Evolutionary conservation across 2,888 invertebrate genomes (phyloP).

Genomic region (Rosalia funebris): DNA sequence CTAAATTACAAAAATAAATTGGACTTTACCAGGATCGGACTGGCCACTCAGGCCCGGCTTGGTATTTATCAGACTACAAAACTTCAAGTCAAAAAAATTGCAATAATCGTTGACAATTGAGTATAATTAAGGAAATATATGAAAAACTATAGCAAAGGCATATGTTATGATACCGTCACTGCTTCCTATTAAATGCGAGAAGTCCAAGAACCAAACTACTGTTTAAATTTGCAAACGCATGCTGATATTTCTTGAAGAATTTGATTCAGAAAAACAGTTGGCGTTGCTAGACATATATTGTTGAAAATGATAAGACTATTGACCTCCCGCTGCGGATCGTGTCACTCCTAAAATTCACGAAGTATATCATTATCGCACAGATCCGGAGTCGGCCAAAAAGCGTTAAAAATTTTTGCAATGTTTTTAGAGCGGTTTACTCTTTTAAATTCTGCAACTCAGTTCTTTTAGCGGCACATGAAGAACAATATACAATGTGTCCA

Average conservation of each 20-base stretch:
- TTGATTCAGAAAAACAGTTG: not conserved
- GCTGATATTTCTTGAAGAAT: not conserved
- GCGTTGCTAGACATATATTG: constrained; percentile 1
- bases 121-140: not conserved
- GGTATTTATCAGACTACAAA: not conserved
- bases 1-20: constrained; percentile 23
- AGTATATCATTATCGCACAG: constrained; percentile 3
- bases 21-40: constrained; percentile 1
- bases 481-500: too few species aligned
- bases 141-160: too few species aligned
- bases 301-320: constrained; percentile 5
- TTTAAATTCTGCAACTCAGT: too few species aligned
- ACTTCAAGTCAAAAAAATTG: not conserved
- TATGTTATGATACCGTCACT: too few species aligned
- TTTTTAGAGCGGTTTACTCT: too few species aligned
- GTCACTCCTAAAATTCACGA: constrained; percentile 5
- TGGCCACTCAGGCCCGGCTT: not conserved
- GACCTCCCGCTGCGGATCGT: not conserved
- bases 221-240: too few species aligned
- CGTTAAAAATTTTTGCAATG: too few species aligned
- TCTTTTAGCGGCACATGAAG: too few species aligned
- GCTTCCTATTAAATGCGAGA: too few species aligned
- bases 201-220: too few species aligned
- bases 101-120: not conserved
- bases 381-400: not conserved